A percentile compares a stretch with the other conserved stretches of the same genome.
Conservation (phyloP, 2,888 invertebrate genomes). For the Dendrolimus pini region DNA sequence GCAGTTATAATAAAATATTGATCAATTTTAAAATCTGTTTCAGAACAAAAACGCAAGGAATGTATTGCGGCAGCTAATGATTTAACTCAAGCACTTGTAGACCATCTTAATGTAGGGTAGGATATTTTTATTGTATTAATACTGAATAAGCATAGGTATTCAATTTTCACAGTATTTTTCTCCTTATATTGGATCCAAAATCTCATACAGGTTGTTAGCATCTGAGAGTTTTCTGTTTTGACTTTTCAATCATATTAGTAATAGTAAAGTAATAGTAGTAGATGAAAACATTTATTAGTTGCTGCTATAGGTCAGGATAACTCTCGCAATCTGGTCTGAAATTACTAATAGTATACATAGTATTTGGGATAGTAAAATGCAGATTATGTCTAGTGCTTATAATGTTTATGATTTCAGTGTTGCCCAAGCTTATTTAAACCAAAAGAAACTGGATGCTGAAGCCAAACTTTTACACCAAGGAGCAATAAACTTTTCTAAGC, state of each 20-base stretch:
- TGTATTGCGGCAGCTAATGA: constrained; percentile 95
- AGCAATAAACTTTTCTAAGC: constrained; percentile 95
- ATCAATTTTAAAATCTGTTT: constrained; percentile 24
- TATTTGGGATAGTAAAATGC: too few species aligned
- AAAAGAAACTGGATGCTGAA: constrained; percentile 97
- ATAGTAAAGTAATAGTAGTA: too few species aligned
- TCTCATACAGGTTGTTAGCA: too few species aligned
- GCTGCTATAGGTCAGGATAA: too few species aligned
- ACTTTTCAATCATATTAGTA: too few species aligned
- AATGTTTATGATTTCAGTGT: constrained; percentile 79
- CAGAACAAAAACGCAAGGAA: constrained; percentile 95
- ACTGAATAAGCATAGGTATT: neutral
- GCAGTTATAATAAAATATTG: neutral
- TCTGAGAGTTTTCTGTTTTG: too few species aligned
- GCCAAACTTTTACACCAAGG: constrained; percentile 96
- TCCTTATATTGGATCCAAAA: too few species aligned
- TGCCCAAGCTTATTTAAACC: constrained; percentile 98
- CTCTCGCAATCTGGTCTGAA: too few species aligned
- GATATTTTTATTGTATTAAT: constrained; percentile 6
- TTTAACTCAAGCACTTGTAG: constrained; percentile 95
- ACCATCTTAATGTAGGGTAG: constrained; percentile 98
- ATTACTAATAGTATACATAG: too few species aligned
- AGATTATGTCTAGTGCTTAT: too few species aligned
- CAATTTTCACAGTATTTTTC: too few species aligned
- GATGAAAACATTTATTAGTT: too few species aligned